Conservation (phyloP, 2,888 invertebrate species). For the Conchocele bisecta region DNA sequence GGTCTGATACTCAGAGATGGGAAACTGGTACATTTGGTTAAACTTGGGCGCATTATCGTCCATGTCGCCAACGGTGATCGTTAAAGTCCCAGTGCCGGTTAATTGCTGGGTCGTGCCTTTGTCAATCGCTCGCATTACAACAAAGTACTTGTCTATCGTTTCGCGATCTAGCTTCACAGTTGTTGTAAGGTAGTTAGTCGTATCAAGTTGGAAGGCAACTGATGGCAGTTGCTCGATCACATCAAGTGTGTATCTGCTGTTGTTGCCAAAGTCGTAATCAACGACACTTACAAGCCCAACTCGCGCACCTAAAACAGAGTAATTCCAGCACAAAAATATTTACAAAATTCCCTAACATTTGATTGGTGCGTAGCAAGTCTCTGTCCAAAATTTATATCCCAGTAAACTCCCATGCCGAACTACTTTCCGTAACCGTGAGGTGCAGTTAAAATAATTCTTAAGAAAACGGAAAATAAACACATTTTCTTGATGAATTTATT, state of each 20-base stretch:
- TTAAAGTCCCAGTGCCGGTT: conserved; percentile 94
- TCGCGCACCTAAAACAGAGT: too few species aligned
- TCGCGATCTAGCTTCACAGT: conserved; percentile 75
- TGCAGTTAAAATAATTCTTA: too few species aligned
- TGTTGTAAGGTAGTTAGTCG: conserved; percentile 64
- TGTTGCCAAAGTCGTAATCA: conserved; percentile 56
- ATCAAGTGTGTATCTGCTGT: conserved; percentile 41
- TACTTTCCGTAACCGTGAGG: too few species aligned
- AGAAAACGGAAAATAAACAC: too few species aligned
- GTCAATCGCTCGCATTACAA: conserved; percentile 94
- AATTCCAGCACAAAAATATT: too few species aligned
- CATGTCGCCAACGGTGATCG: conserved; percentile 98
- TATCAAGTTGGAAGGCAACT: conserved; percentile 63
- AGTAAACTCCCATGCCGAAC: too few species aligned
- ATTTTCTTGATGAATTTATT: too few species aligned
- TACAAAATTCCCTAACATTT: too few species aligned
- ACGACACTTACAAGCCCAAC: conserved; percentile 44
- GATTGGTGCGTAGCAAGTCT: too few species aligned
- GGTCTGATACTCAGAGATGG: background rate
- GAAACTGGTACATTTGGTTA: conserved; percentile 17
- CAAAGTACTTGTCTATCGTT: conserved; percentile 86
- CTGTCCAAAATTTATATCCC: too few species aligned
- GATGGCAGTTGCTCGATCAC: conserved; percentile 25
- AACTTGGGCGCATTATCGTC: conserved; percentile 99
- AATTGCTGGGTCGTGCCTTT: conserved; percentile 84